Evolutionary conservation across 2,888 invertebrate species (phyloP).

Genomic region (Dexiosoma caninum): DNA sequence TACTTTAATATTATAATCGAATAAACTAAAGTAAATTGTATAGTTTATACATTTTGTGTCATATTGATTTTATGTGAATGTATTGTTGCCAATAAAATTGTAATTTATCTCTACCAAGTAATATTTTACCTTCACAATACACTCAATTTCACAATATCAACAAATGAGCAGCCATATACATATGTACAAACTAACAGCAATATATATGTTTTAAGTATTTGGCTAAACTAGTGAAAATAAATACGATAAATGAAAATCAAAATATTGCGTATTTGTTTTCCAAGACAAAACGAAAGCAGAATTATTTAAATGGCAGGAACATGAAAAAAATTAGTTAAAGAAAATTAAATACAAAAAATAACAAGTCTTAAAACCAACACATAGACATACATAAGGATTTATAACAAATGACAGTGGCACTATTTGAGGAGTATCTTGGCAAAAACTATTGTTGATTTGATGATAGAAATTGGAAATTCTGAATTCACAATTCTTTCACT

Average conservation of each 20-base stretch:
- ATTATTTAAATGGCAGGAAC: not conserved
- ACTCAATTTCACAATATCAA: constrained; percentile 12
- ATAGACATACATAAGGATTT: no score
- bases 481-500: no score
- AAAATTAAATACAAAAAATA: not conserved
- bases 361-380: no score
- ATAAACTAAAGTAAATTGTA: constrained; percentile 23
- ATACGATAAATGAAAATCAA: no score
- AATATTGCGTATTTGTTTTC: constrained; percentile 5
- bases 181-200: not conserved
- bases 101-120: constrained; percentile 47
- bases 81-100: constrained; percentile 43
- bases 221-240: constrained; percentile 23
- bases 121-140: constrained; percentile 48
- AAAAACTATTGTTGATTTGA: no score
- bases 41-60: not conserved
- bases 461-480: no score
- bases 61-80: not conserved
- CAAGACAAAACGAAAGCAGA: not conserved
- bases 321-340: not conserved
- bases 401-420: no score
- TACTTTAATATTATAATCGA: constrained; percentile 44
- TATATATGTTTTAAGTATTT: not conserved
- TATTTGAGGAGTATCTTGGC: no score
- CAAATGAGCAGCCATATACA: not conserved